These are phyloP conservation scores for Heliconius congener DNA, from an alignment of 1,140 invertebrate genomes.

Conservation along the genomic window DNA sequence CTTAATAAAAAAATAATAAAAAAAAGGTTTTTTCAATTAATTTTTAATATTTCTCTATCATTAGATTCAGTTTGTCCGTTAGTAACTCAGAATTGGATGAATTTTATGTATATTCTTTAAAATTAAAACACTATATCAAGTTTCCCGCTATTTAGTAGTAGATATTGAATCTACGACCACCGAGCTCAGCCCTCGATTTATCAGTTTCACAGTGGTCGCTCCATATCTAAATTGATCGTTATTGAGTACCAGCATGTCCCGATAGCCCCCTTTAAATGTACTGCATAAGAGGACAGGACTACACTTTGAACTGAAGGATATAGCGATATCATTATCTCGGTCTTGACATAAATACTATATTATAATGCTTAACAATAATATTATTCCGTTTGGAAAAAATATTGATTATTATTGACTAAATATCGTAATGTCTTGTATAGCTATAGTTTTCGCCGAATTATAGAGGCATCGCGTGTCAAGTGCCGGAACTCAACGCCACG, in stretches of 20 bases:
- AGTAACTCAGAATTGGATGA: no score
- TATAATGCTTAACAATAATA: not conserved
- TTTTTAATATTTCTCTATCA: no score
- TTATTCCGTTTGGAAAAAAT: not conserved
- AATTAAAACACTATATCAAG: no score
- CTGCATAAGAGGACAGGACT: not conserved
- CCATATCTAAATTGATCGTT: not conserved
- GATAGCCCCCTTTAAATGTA: slow-evolving; percentile 10
- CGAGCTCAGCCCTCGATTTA: not conserved
- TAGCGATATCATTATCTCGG: not conserved
- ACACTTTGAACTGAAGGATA: slow-evolving; percentile 5
- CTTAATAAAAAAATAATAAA: no score
- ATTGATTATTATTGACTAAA: not conserved
- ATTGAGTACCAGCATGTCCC: not conserved
- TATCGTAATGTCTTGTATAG: no score
- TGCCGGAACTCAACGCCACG: not conserved
- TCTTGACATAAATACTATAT: slow-evolving; percentile 3
- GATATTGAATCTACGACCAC: not conserved
- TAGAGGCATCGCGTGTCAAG: not conserved
- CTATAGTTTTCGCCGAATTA: not conserved
- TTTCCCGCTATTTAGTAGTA: no score
- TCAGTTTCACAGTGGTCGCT: not conserved
- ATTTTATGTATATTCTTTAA: no score
- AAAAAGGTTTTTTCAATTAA: no score
- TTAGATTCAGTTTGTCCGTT: no score